Conservation (phyloP, 2,113 vertebrate genomes). For the Neotoma lepida region DNA sequence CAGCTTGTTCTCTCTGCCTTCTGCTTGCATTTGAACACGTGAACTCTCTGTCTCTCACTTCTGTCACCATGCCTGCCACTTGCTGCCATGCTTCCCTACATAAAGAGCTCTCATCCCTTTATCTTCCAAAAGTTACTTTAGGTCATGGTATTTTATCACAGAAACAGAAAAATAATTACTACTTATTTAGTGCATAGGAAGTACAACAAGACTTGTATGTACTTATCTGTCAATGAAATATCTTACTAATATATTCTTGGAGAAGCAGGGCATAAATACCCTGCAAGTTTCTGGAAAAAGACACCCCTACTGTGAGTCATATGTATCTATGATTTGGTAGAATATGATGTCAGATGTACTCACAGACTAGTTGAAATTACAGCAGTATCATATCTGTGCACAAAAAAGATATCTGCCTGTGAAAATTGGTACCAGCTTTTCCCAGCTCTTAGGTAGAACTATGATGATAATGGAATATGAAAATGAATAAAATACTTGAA, state of each 20-base stretch:
- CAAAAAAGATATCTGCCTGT: background rate
- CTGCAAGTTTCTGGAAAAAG: slow-evolving; percentile 1
- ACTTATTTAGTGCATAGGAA: background rate
- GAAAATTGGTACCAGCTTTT: background rate
- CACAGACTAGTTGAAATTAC: background rate
- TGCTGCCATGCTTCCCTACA: background rate
- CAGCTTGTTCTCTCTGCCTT: background rate
- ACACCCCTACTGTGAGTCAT: background rate
- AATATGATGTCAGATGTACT: background rate
- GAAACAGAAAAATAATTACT: background rate
- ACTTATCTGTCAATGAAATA: background rate
- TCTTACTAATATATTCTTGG: background rate
- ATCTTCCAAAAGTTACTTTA: background rate
- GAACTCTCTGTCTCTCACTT: background rate
- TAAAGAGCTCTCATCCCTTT: too few relatives aligned
- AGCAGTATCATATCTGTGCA: background rate
- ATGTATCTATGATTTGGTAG: background rate
- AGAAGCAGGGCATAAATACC: background rate
- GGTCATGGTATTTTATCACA: background rate
- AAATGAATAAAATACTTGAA: background rate
- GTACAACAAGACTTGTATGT: background rate
- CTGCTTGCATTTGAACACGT: background rate
- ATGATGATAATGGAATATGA: background rate
- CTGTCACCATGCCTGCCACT: background rate
- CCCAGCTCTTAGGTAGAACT: background rate